These are phyloP conservation scores for Heterohyrax brucei DNA, from an alignment of 2,797 vertebrate genomes.

Conservation along the genomic window DNA sequence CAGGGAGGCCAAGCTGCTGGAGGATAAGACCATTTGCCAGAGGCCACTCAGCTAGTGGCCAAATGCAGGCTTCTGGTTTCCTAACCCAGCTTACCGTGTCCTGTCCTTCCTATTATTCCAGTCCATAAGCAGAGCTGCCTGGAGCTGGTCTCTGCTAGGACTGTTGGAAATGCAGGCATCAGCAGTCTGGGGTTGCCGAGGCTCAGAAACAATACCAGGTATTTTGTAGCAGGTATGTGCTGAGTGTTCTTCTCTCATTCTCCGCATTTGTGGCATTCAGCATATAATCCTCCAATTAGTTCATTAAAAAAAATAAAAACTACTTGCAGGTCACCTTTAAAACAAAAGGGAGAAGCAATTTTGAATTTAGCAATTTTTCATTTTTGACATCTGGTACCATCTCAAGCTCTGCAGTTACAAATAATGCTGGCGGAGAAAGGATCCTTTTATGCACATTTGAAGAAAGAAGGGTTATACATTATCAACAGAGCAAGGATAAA, in stretches of 20 bases:
- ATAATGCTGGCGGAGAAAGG: slow-evolving; percentile 68
- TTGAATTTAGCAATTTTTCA: slow-evolving; percentile 86
- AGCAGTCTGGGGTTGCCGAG: slow-evolving; percentile 76
- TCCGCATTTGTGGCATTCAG: slow-evolving; percentile 79
- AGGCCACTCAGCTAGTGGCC: slow-evolving; percentile 46
- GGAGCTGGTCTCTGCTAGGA: slow-evolving; percentile 33
- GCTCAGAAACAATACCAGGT: slow-evolving; percentile 77
- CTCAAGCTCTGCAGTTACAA: slow-evolving; percentile 80
- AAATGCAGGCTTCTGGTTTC: neutral
- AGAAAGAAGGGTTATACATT: slow-evolving; percentile 82
- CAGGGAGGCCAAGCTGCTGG: neutral
- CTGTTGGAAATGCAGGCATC: slow-evolving; percentile 70
- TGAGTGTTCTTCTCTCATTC: slow-evolving; percentile 81
- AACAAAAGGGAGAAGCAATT: slow-evolving; percentile 86
- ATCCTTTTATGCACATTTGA: slow-evolving; percentile 73
- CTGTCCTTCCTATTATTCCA: neutral
- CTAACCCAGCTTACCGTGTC: neutral
- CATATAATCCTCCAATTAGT: slow-evolving; percentile 84
- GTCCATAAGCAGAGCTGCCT: neutral
- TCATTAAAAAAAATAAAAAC: slow-evolving; percentile 73
- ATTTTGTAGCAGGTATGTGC: slow-evolving; percentile 82
- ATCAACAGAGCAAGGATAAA: slow-evolving; percentile 77
- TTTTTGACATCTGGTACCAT: slow-evolving; percentile 80
- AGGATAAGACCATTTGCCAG: slow-evolving; percentile 18
- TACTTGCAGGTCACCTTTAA: slow-evolving; percentile 85